Base-by-base conservation (phyloP, 1,140 invertebrate genomes). In the Brachystomella parvula region DNA sequence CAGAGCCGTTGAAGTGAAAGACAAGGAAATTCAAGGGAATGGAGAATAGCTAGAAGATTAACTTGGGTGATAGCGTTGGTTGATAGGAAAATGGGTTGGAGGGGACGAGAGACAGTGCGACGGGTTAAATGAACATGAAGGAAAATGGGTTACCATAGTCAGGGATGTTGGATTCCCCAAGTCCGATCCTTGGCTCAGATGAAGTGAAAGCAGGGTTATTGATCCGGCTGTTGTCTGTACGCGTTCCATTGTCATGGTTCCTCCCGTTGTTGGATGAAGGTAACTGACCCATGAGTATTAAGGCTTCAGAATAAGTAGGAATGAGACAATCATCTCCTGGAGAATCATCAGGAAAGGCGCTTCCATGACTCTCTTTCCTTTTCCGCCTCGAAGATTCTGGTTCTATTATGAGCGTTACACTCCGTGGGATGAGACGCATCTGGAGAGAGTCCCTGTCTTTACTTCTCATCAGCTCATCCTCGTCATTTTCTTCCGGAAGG, bases 221-320 rank as follows among this genome's bases (percentile, higher is more conserved):
- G 44, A 65, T 26, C 29, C 33, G 83, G 75, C 84, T 83, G 1
- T 82, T 83, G 56, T 84, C 84, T 47, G 9, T 19, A 82, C 84
- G 1, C 82, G 82, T 19, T 83, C 82, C 71, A 82, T 78, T 47
- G 76, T 75, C 31, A 63, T 68, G 39, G 79, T 35, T 78, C 69
- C 70, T 79, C 77, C 47, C 78, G 73, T 63, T 33, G 28, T 29
- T 44, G n/a, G 53, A 32, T n/a, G 49, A 19, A 6, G 47, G 44
- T 1, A 47, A 49, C 21, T 73, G 83, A 68, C 80, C 85, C 83
- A 83, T 85, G 56, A 85, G 81, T 67, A 85, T 80, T 64, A 64
- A 53, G 49, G 81, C 87, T 76, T 83, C 87, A 69, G 80, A 87
- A 79, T 86, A 91, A 77, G 81, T 60, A 30, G 64, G 64, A 65